Conservation (phyloP, 2,888 invertebrate genomes). For the Ischnura elegans region DNA sequence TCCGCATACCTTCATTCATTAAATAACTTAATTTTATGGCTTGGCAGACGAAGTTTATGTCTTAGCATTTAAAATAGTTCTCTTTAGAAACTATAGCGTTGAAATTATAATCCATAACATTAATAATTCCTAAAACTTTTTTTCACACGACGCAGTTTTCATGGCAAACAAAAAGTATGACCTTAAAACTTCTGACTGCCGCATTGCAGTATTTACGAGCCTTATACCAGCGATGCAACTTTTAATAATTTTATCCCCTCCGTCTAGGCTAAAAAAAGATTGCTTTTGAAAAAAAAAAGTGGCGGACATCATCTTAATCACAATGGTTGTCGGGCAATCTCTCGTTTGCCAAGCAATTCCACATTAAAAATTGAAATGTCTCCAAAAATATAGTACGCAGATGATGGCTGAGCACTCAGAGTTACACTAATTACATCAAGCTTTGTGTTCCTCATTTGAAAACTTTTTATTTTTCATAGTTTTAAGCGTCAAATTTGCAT, state of each 20-base stretch:
- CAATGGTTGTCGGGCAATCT: background rate
- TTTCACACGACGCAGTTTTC: background rate
- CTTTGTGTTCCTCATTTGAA: background rate
- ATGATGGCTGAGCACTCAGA: background rate
- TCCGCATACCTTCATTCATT: too few relatives aligned
- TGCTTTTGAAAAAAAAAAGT: too few relatives aligned
- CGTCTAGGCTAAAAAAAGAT: background rate
- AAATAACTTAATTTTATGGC: too few relatives aligned
- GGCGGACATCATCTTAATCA: background rate
- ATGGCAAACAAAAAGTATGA: background rate
- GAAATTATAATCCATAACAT: too few relatives aligned
- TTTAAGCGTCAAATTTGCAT: too few relatives aligned
- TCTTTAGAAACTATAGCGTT: too few relatives aligned
- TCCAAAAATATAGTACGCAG: background rate
- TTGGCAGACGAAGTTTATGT: too few relatives aligned
- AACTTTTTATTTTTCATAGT: background rate
- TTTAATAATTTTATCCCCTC: background rate
- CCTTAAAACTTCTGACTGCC: conserved; percentile 1
- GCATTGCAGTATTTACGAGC: conserved; percentile 8
- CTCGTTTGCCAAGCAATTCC: background rate
- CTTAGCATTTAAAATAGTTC: too few relatives aligned
- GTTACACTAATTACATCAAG: background rate
- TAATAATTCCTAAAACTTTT: background rate
- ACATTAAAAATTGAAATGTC: background rate
- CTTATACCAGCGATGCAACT: background rate